Conservation (phyloP, 2,113 vertebrate genomes). For the Xenopus borealis region DNA sequence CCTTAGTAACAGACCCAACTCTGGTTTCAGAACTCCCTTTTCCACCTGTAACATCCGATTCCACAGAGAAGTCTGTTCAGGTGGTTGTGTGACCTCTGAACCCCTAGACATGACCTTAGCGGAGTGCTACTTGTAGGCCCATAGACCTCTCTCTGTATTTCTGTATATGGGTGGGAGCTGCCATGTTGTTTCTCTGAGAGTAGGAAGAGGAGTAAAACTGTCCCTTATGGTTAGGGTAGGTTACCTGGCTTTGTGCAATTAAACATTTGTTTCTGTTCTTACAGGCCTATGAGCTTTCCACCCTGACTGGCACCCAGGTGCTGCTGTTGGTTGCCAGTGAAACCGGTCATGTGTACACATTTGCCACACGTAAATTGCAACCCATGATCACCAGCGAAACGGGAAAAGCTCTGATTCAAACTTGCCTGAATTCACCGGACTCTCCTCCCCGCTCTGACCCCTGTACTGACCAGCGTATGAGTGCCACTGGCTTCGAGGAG, state of each 20-base stretch:
- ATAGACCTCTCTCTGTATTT: background rate
- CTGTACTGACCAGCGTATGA: conserved; percentile 97
- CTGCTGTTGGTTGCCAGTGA: conserved; percentile 95
- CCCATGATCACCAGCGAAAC: conserved; percentile 99
- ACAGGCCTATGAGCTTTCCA: conserved; percentile 95
- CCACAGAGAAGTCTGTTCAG: too few relatives aligned
- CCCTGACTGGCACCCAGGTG: conserved; percentile 95
- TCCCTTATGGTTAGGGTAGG: too few relatives aligned
- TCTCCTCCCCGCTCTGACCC: conserved; percentile 93
- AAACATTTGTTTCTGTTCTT: background rate
- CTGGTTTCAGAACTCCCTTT: too few relatives aligned
- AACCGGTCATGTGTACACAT: conserved; percentile 96
- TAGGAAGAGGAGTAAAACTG: background rate
- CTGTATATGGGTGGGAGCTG: too few relatives aligned
- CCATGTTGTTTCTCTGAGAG: background rate
- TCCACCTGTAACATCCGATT: too few relatives aligned
- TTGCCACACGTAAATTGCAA: conserved; percentile 95
- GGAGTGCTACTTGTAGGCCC: background rate
- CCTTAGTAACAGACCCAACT: too few relatives aligned
- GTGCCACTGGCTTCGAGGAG: conserved; percentile 96
- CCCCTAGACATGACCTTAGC: background rate
- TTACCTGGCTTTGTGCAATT: background rate
- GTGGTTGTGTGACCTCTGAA: too few relatives aligned
- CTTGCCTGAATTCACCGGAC: conserved; percentile 97
- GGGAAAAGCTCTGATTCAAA: conserved; percentile 96